Percentiles rank a stretch among this genome's conserved stretches.
phyloP scores from a whole-genome alignment of 2,797 vertebrate genomes.

The Chromis chromis region DNA sequence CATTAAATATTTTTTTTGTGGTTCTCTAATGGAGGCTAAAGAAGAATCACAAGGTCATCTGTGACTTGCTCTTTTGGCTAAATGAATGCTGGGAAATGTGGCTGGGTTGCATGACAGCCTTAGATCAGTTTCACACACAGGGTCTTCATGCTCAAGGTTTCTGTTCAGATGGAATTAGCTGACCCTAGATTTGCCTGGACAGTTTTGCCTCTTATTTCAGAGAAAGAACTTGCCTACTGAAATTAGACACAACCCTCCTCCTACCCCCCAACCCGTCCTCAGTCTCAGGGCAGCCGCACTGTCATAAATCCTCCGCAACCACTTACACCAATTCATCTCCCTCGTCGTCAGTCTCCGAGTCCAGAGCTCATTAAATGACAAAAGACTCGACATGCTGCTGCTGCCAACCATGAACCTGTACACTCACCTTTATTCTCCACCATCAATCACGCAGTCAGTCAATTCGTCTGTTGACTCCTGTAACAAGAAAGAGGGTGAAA shows the following conservation, averaged over 20 bases:
- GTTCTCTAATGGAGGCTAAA: constrained; percentile 1
- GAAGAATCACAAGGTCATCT: constrained; percentile 35
- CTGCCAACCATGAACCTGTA: constrained; percentile 28
- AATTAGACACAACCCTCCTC: constrained; percentile 66
- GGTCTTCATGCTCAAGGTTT: constrained; percentile 36
- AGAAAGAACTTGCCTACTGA: constrained; percentile 65
- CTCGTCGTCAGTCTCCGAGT: constrained; percentile 34
- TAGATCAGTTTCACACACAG: constrained; percentile 39
- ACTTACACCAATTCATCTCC: constrained; percentile 54
- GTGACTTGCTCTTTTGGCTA: constrained; percentile 41
- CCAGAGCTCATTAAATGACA: constrained; percentile 59
- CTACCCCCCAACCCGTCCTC: constrained; percentile 4
- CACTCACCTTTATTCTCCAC: constrained; percentile 47
- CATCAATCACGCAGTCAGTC: constrained; percentile 58
- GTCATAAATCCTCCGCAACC: constrained; percentile 68
- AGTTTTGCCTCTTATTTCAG: constrained; percentile 63
- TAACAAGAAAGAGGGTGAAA: constrained; percentile 15
- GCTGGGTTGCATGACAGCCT: constrained; percentile 19
- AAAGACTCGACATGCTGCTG: constrained; percentile 31
- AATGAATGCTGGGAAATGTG: constrained; percentile 41
- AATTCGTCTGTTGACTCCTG: constrained; percentile 27
- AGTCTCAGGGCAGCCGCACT: constrained; percentile 32
- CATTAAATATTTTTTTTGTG: constrained; percentile 26
- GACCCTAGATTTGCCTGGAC: constrained; percentile 49
- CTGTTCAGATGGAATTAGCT: constrained; percentile 55